Evolutionary conservation across 2,113 vertebrate genomes (phyloP).

Genomic region (Gambusia affinis): DNA sequence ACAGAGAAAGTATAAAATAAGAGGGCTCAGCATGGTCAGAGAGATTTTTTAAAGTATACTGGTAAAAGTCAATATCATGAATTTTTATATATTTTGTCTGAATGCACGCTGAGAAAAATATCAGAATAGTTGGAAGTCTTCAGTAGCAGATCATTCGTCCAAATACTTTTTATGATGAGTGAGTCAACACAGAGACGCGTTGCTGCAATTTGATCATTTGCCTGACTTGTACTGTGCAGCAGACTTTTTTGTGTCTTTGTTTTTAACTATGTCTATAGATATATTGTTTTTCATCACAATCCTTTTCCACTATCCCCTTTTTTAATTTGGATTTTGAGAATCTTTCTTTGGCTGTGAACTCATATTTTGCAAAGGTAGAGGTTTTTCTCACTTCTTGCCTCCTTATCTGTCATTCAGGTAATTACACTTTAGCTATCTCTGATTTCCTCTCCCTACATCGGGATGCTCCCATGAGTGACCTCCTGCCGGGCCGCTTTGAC

Average conservation of each 20-base stretch:
- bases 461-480: constrained; percentile 35
- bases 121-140: constrained; percentile 37
- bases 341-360: constrained; percentile 5
- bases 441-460: constrained; percentile 43
- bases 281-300: not conserved
- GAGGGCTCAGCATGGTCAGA: not conserved
- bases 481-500: constrained; percentile 40
- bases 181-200: constrained; percentile 48
- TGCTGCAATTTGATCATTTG: constrained; percentile 57
- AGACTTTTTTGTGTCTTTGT: constrained; percentile 7
- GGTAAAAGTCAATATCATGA: constrained; percentile 27
- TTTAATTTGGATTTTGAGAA: not conserved
- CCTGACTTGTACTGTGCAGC: constrained; percentile 19
- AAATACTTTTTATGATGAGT: constrained; percentile 37
- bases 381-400: constrained; percentile 29
- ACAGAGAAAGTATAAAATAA: not conserved
- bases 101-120: constrained; percentile 15
- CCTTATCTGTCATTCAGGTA: constrained; percentile 30
- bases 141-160: constrained; percentile 44
- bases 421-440: constrained; percentile 56
- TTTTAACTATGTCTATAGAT: not conserved
- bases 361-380: not conserved
- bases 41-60: constrained; percentile 1
- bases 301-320: not conserved
- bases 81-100: constrained; percentile 35